These are phyloP conservation scores for Champsocephalus gunnari DNA, from an alignment of 2,797 vertebrate genomes.

Conservation along the genomic window DNA sequence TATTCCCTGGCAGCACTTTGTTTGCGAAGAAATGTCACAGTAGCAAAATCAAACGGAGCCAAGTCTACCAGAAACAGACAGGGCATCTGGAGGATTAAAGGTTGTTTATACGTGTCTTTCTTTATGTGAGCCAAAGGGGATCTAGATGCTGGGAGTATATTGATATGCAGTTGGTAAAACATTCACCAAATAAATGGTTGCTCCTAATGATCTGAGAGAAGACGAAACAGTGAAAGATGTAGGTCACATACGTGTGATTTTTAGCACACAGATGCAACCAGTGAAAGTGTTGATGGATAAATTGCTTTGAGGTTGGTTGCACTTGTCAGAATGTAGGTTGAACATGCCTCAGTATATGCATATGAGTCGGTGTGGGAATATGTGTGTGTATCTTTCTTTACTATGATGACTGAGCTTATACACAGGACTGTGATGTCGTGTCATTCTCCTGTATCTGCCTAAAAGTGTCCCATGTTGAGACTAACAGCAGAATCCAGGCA, in stretches of 20 bases:
- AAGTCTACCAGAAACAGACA: constrained; percentile 65
- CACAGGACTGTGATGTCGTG: constrained; percentile 6
- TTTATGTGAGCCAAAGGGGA: constrained; percentile 4
- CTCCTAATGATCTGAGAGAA: constrained; percentile 6
- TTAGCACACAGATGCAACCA: not conserved
- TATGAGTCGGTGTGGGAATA: not conserved
- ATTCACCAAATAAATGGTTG: not conserved
- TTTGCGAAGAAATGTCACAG: constrained; percentile 82
- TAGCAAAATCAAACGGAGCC: constrained; percentile 75
- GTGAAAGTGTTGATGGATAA: constrained; percentile 23
- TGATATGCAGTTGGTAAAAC: constrained; percentile 11
- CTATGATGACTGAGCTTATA: not conserved
- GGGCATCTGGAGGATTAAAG: constrained; percentile 33
- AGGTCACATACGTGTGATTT: not conserved
- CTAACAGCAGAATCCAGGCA: constrained; percentile 24
- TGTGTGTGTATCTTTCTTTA: not conserved
- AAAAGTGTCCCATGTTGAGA: constrained; percentile 20
- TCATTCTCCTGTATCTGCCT: constrained; percentile 9
- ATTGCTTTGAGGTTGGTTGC: not conserved
- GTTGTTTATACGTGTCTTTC: constrained; percentile 8
- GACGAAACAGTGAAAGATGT: not conserved
- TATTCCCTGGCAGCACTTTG: constrained; percentile 67
- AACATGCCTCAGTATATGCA: not conserved
- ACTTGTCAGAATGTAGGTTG: constrained; percentile 24
- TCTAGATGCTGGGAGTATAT: constrained; percentile 2